Percentiles rank a stretch among this genome's conserved stretches.
phyloP scores from a whole-genome alignment of 2,113 vertebrate species.

The Microcebus tavaratra region DNA sequence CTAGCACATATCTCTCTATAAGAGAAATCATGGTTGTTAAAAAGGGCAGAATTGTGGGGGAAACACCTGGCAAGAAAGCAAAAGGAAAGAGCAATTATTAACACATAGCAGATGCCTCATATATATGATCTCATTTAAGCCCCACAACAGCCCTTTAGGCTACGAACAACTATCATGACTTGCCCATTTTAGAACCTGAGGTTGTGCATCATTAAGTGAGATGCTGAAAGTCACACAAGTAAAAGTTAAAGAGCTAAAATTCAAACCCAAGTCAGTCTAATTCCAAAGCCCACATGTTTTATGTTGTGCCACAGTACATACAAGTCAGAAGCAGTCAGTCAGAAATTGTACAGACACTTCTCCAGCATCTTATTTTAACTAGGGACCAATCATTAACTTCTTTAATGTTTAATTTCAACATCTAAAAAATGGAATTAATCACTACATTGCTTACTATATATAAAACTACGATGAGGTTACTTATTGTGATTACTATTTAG shows the following conservation, averaged over 20 bases:
- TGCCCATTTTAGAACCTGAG: neutral
- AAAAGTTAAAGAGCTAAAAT: neutral
- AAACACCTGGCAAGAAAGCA: neutral
- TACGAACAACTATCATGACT: neutral
- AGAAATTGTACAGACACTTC: neutral
- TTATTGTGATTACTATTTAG: slow-evolving; percentile 30
- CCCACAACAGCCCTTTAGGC: neutral
- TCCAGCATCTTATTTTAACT: neutral
- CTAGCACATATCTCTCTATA: neutral
- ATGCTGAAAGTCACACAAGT: neutral
- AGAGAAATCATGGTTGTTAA: neutral
- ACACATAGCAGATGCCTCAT: neutral
- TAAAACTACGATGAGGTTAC: neutral
- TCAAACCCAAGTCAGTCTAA: neutral
- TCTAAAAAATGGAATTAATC: slow-evolving; percentile 11
- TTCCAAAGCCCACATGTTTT: neutral
- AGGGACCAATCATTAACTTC: neutral
- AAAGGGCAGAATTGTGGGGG: neutral
- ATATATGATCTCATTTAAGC: neutral
- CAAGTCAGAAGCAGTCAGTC: neutral
- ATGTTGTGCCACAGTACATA: neutral
- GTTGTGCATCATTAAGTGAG: neutral
- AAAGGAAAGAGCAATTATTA: neutral
- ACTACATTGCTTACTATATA: neutral
- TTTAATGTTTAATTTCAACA: neutral